These are phyloP conservation scores for Tenualosa ilisha DNA, from an alignment of 2,797 vertebrate species.

Conservation along the genomic window DNA sequence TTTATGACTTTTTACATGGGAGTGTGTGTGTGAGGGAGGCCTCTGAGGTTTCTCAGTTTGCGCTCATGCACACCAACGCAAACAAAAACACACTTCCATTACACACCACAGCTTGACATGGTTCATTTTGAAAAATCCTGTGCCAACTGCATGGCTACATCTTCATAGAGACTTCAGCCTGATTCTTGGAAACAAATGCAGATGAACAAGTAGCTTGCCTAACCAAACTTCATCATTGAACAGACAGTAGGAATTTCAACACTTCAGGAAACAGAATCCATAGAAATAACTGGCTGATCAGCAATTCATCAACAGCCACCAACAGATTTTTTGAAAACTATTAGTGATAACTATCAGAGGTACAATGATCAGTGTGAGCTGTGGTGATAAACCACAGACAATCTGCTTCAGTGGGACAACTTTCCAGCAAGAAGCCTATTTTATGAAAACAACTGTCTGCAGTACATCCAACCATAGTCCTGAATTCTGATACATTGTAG, in stretches of 20 bases:
- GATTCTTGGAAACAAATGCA: neutral
- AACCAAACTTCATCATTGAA: neutral
- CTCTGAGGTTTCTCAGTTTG: conserved; percentile 1
- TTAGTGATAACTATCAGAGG: too few species aligned
- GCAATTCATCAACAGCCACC: too few species aligned
- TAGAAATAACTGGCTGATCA: neutral
- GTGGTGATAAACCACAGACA: too few species aligned
- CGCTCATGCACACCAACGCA: neutral
- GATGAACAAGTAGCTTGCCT: neutral
- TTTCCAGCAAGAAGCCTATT: too few species aligned
- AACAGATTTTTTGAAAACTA: too few species aligned
- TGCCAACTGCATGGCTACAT: neutral
- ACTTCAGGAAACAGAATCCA: neutral
- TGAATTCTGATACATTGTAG: too few species aligned
- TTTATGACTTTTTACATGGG: neutral
- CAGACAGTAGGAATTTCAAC: too few species aligned
- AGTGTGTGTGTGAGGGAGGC: neutral
- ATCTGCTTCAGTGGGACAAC: too few species aligned
- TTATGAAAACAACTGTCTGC: too few species aligned
- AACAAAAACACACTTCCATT: neutral
- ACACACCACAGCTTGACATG: neutral
- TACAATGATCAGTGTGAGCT: too few species aligned
- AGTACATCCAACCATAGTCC: too few species aligned
- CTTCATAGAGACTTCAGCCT: neutral
- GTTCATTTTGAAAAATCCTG: neutral